Conservation (phyloP, 1,140 invertebrate genomes). For the Aphelinus certus region DNA sequence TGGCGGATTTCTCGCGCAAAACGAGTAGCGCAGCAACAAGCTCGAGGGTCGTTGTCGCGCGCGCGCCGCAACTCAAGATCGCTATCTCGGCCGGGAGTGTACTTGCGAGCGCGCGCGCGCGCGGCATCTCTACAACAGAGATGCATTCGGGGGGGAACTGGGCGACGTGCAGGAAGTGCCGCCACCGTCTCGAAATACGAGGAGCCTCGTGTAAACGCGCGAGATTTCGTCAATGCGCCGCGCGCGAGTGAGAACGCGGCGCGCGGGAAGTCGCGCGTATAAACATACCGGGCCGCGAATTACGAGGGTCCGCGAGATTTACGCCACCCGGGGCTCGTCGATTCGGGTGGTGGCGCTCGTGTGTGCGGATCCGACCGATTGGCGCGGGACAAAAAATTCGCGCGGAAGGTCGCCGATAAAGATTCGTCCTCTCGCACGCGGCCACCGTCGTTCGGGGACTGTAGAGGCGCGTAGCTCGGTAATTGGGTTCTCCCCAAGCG, state of each 20-base stretch:
- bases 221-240: slow-evolving; percentile 1
- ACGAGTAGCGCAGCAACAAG: no score
- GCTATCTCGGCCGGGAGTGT: no score
- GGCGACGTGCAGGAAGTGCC: neutral
- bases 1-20: no score
- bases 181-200: neutral
- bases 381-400: neutral
- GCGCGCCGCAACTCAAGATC: neutral
- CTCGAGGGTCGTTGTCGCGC: neutral
- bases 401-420: neutral
- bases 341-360: no score
- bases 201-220: neutral
- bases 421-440: no score
- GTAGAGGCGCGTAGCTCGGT: slow-evolving; percentile 5
- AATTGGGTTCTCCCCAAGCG: slow-evolving; percentile 24
- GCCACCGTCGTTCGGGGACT: no score
- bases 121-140: neutral
- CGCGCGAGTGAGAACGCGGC: neutral
- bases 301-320: no score
- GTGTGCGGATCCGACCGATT: no score
- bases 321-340: no score
- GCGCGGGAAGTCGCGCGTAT: neutral
- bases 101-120: no score
- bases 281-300: no score
- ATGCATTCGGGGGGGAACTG: neutral